Base-by-base conservation (phyloP, 92 coral and sea anemone genomes). In the Umimayanthus kanabou region DNA sequence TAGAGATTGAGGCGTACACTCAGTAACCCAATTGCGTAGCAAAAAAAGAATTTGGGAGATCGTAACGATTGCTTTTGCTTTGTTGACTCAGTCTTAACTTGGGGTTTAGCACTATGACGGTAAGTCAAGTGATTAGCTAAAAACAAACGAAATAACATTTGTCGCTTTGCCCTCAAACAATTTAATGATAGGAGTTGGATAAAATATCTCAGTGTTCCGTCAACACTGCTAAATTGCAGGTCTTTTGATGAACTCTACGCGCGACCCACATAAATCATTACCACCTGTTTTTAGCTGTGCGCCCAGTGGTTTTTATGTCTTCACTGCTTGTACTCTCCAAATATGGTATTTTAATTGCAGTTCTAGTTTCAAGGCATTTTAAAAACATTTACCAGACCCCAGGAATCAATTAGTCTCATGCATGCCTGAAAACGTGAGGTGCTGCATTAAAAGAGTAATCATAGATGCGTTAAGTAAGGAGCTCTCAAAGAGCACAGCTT, bases 341-440 rank as follows among this genome's bases (percentile, higher is more conserved):
- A 91, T 85, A 74, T 33, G 91, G 93, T 26, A 64, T 45, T 66
- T 50, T 91, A 91, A 91, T 88, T 88, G 91, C 84, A 72, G 74
- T 76, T 76, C 22, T 61, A 45, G 73, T 85, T 76, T 49, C 77
- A 74, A 45, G 79, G 79, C 89, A 75, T 88, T 88, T 70, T 84
- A 79, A 49, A 85, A 79, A 85, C 87, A 77, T 73, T 55, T 88
- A 88, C 84, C 83, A 87, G 79, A 88, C 82, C 76, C 85, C 70
- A 69, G 61, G 88, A 77, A 82, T 84, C 86, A 74, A 91, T 91
- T 80, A 88, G 90, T 88, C 61, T 74, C 57, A 80, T 80, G 15
- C 42, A 80, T 76, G 80, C 71, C n/a, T n/a, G n/a, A 81, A 88
- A 69, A 70, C 79, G 87, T 28, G 77, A 83, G 64, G 26, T 6